phyloP scores from a whole-genome alignment of 2,888 invertebrate species.

The Entomobrya multifasciata region DNA sequence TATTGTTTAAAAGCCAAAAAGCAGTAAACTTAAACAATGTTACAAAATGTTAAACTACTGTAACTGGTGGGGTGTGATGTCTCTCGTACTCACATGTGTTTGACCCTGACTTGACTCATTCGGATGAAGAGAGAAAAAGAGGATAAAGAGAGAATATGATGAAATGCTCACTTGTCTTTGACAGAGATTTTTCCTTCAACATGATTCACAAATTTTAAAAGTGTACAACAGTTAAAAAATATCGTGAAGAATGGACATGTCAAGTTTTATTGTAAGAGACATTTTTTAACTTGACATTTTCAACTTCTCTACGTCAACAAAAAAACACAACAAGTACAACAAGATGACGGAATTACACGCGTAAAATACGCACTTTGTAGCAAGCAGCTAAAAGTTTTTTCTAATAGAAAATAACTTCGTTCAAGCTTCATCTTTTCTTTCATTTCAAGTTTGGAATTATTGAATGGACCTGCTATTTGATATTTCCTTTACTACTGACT shows the following conservation, averaged over 20 bases:
- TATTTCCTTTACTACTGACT: constrained; percentile 8
- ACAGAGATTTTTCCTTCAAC: background rate
- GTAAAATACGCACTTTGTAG: background rate
- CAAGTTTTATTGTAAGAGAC: constrained; percentile 74
- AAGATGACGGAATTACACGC: background rate
- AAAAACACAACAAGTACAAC: background rate
- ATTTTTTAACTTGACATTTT: constrained; percentile 69
- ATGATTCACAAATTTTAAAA: background rate
- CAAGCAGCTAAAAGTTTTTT: background rate
- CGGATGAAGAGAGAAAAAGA: constrained; percentile 7
- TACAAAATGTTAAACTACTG: background rate
- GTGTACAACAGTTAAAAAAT: constrained; percentile 19
- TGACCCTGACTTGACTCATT: constrained; percentile 60
- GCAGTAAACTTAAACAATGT: too few relatives aligned
- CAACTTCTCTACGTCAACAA: constrained; percentile 36
- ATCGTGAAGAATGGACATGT: constrained; percentile 73
- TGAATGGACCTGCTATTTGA: constrained; percentile 7
- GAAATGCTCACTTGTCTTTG: constrained; percentile 43
- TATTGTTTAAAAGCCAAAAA: constrained; percentile 11
- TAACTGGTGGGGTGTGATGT: background rate
- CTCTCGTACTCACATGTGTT: constrained; percentile 52
- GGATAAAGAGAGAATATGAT: constrained; percentile 4
- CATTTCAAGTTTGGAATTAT: constrained; percentile 4
- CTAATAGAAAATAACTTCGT: background rate
- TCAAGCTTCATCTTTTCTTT: background rate